Evolutionary conservation across 2,797 vertebrate species (phyloP).

Genomic region (Argya squamiceps): DNA sequence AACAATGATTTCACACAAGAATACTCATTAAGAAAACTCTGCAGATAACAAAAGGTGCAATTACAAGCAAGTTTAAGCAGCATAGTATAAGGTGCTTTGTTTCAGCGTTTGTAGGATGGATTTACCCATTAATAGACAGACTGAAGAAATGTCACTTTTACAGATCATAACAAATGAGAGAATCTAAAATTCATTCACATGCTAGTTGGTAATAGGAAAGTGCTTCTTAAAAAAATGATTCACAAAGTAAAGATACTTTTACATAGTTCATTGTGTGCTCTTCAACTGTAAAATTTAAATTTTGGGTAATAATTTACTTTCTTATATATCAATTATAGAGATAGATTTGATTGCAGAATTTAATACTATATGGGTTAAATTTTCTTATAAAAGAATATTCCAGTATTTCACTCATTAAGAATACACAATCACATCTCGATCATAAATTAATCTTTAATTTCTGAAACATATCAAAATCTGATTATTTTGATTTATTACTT

Average conservation of each 20-base stretch:
- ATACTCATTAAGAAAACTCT: constrained; percentile 75
- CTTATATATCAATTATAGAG: constrained; percentile 54
- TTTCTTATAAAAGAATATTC: constrained; percentile 63
- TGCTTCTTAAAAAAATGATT: constrained; percentile 73
- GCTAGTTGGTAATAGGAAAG: constrained; percentile 75
- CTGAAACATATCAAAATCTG: constrained; percentile 29
- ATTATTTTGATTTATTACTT: neutral
- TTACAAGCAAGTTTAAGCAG: constrained; percentile 82
- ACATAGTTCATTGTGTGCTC: constrained; percentile 74
- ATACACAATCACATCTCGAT: constrained; percentile 28
- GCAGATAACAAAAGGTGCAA: constrained; percentile 81
- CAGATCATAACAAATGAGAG: constrained; percentile 68
- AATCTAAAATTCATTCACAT: constrained; percentile 76
- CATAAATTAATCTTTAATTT: constrained; percentile 53
- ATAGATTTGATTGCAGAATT: constrained; percentile 44
- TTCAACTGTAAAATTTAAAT: constrained; percentile 67
- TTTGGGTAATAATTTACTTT: constrained; percentile 51
- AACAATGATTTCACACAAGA: constrained; percentile 65
- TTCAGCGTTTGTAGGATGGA: constrained; percentile 70
- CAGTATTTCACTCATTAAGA: constrained; percentile 50
- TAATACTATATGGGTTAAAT: constrained; percentile 55
- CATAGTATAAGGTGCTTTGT: constrained; percentile 82
- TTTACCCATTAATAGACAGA: constrained; percentile 67
- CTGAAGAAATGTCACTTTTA: constrained; percentile 73
- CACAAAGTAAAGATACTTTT: constrained; percentile 69